Conservation (phyloP, 1,140 invertebrate genomes). For the Harlomillsia oculata region DNA sequence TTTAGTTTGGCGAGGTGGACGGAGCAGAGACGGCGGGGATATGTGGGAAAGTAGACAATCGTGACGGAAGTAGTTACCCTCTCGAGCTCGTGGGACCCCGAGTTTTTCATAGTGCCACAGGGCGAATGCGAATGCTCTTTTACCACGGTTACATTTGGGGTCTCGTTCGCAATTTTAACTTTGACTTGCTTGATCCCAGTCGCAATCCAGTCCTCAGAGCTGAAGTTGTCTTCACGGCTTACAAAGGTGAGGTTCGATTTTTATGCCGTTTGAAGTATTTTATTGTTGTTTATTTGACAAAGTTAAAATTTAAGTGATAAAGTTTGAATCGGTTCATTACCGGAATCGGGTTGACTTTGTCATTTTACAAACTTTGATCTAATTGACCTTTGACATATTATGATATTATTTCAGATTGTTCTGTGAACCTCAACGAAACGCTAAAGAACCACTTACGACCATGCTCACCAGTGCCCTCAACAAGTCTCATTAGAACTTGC, state of each 20-base stretch:
- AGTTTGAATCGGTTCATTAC: no score
- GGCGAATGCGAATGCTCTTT: slow-evolving; percentile 19
- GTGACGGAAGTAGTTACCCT: slow-evolving; percentile 7
- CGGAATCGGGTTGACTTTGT: no score
- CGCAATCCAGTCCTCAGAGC: slow-evolving; percentile 17
- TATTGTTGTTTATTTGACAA: no score
- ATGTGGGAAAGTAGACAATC: slow-evolving; percentile 21
- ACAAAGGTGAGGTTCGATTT: slow-evolving; percentile 8
- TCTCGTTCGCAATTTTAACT: slow-evolving; percentile 24
- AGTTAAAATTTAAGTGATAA: no score
- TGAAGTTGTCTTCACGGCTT: slow-evolving; percentile 21
- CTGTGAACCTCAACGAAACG: no score
- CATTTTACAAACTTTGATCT: no score
- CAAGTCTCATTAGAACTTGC: slow-evolving; percentile 8
- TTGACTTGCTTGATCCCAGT: slow-evolving; percentile 22
- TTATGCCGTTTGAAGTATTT: not conserved
- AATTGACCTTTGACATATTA: no score
- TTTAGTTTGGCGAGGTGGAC: slow-evolving; percentile 19
- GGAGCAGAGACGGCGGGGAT: slow-evolving; percentile 16
- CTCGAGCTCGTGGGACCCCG: slow-evolving; percentile 11
- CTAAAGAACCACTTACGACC: no score
- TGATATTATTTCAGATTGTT: no score
- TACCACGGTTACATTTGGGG: slow-evolving; percentile 27
- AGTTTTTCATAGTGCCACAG: slow-evolving; percentile 18
- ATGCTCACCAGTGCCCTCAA: not conserved